phyloP scores from a whole-genome alignment of 2,797 vertebrate genomes.

The Fistularia tabacaria region DNA sequence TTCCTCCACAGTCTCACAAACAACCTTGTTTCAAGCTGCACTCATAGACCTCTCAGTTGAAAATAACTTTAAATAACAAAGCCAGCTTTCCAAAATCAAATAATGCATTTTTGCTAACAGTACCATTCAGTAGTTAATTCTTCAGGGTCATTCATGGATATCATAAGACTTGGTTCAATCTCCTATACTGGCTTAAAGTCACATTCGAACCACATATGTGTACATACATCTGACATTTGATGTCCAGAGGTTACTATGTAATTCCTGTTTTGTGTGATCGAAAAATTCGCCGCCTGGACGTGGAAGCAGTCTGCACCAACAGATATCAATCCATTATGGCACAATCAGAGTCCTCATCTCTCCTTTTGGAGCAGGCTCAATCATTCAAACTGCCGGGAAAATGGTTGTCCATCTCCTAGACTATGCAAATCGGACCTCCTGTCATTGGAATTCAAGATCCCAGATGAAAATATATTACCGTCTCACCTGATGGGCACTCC shows the following conservation, averaged over 20 bases:
- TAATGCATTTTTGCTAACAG: too few species aligned
- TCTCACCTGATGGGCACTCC: constrained; percentile 4
- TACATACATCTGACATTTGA: background rate
- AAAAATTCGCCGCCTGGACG: background rate
- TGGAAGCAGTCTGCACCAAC: constrained; percentile 2
- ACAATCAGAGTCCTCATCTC: constrained; percentile 9
- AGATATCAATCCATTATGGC: constrained; percentile 14
- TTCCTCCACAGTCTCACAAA: too few species aligned
- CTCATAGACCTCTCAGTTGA: too few species aligned
- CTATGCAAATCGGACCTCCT: background rate
- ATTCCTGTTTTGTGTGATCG: constrained; percentile 8
- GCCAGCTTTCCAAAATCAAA: too few species aligned
- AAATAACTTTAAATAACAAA: too few species aligned
- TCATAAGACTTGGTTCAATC: too few species aligned
- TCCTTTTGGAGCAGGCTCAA: constrained; percentile 1
- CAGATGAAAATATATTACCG: constrained; percentile 19
- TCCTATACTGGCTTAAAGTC: too few species aligned
- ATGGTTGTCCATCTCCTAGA: background rate
- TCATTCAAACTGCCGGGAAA: constrained; percentile 14
- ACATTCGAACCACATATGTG: too few species aligned
- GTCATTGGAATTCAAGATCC: constrained; percentile 6
- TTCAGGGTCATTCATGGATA: too few species aligned
- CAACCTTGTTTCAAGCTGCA: too few species aligned
- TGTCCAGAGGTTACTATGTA: constrained; percentile 2
- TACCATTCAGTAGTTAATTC: too few species aligned